A percentile compares a stretch with the other conserved stretches of the same genome.
These are phyloP conservation scores for Dicranocentrus wangi DNA, from an alignment of 2,888 invertebrate genomes.

Conservation along the genomic window DNA sequence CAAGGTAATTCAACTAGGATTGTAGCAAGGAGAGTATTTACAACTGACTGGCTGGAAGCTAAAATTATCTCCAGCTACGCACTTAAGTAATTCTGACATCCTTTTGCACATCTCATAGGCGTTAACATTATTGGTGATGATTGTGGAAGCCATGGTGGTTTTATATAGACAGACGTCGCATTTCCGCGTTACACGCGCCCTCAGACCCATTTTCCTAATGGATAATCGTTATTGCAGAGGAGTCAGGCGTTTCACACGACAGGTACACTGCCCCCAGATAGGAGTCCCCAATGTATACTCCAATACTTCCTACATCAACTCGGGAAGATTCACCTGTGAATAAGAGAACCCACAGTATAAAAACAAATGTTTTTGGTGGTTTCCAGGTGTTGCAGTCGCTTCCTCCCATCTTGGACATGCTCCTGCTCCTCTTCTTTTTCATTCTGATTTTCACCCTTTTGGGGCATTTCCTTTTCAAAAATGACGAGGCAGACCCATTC, in stretches of 20 bases:
- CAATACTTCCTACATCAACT: too few relatives aligned
- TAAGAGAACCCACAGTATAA: too few relatives aligned
- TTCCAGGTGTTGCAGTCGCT: slow-evolving; percentile 90
- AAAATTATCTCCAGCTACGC: background rate
- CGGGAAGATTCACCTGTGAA: too few relatives aligned
- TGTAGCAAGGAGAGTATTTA: background rate
- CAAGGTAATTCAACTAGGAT: slow-evolving; percentile 83
- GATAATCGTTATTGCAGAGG: slow-evolving; percentile 90
- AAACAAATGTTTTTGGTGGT: too few relatives aligned
- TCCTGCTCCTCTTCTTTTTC: slow-evolving; percentile 87
- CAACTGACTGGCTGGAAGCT: too few relatives aligned
- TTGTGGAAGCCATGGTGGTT: slow-evolving; percentile 86
- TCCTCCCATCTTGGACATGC: slow-evolving; percentile 91
- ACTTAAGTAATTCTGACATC: background rate
- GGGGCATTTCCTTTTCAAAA: slow-evolving; percentile 87
- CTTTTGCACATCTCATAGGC: slow-evolving; percentile 78
- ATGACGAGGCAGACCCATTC: slow-evolving; percentile 83
- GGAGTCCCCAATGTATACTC: too few relatives aligned
- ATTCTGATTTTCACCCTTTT: slow-evolving; percentile 87
- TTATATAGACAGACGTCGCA: slow-evolving; percentile 87
- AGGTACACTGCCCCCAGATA: slow-evolving; percentile 69
- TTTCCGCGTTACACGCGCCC: slow-evolving; percentile 88
- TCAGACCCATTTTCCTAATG: slow-evolving; percentile 90
- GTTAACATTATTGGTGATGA: slow-evolving; percentile 85
- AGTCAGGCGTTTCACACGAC: slow-evolving; percentile 77